phyloP scores from a whole-genome alignment of 1,140 invertebrate genomes.

The Hylaeus volcanicus region DNA sequence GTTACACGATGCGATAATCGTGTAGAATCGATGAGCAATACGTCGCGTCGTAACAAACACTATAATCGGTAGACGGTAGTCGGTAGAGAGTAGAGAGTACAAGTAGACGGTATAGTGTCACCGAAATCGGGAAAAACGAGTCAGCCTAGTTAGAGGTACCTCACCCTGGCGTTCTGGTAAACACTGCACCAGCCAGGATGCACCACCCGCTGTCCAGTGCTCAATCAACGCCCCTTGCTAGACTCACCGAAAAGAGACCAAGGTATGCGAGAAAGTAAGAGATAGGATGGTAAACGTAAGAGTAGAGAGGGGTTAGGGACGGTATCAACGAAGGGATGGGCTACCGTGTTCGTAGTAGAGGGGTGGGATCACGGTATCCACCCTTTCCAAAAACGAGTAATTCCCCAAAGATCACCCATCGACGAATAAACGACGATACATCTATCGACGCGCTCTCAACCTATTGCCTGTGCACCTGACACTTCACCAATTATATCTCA shows the following conservation, averaged over 20 bases:
- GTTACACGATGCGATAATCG: background rate
- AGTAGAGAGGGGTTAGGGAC: slow-evolving; percentile 30
- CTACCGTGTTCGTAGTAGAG: slow-evolving; percentile 35
- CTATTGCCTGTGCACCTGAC: background rate
- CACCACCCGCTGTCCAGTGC: slow-evolving; percentile 43
- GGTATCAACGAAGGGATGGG: slow-evolving; percentile 35
- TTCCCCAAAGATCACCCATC: slow-evolving; percentile 25
- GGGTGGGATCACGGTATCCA: slow-evolving; percentile 49
- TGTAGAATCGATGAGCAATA: background rate
- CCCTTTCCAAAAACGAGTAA: slow-evolving; percentile 44
- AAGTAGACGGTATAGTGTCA: background rate
- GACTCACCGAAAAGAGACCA: slow-evolving; percentile 17
- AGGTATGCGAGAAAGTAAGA: slow-evolving; percentile 9
- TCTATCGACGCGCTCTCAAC: background rate
- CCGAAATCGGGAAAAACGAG: slow-evolving; percentile 25
- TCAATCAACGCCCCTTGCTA: slow-evolving; percentile 57
- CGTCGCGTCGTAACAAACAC: background rate
- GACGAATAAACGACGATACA: background rate
- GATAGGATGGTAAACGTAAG: slow-evolving; percentile 33
- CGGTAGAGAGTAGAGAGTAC: too few species aligned
- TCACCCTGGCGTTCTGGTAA: slow-evolving; percentile 51
- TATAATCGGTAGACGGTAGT: too few species aligned
- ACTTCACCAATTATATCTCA: slow-evolving; percentile 18
- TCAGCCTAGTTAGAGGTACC: slow-evolving; percentile 55
- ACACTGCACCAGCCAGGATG: slow-evolving; percentile 60